These are phyloP conservation scores for Drosophila paulistorum DNA, from an alignment of 1,140 invertebrate genomes.

Conservation along the genomic window DNA sequence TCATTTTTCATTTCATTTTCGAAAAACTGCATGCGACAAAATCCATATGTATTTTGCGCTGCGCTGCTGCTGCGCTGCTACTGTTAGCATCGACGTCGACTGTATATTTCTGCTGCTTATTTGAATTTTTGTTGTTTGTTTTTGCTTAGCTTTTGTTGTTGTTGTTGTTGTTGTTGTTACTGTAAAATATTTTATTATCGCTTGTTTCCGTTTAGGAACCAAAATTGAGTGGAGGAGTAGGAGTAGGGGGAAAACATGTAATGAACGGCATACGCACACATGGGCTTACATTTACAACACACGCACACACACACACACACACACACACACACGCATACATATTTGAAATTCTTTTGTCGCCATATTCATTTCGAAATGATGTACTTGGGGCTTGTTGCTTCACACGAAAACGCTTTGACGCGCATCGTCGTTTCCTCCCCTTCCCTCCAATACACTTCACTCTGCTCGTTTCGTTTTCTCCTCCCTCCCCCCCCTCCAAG, in stretches of 20 bases:
- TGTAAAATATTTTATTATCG: conserved; percentile 81
- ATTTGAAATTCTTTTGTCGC: conserved; percentile 78
- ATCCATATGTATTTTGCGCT: conserved; percentile 10
- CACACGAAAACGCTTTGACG: conserved; percentile 60
- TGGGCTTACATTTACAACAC: conserved; percentile 26
- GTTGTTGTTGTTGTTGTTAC: conserved; percentile 33
- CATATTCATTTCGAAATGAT: conserved; percentile 77
- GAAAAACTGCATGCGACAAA: conserved; percentile 35
- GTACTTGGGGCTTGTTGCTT: conserved; percentile 73
- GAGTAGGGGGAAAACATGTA: conserved; percentile 40
- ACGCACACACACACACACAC: not conserved
- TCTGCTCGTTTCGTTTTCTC: not conserved
- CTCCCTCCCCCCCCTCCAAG: not conserved
- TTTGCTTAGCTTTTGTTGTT: conserved; percentile 14
- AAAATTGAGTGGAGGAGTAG: conserved; percentile 57
- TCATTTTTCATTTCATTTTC: conserved; percentile 27
- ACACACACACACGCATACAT: conserved; percentile 41
- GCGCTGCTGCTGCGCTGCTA: conserved; percentile 1
- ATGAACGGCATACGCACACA: conserved; percentile 38
- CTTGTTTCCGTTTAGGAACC: conserved; percentile 80
- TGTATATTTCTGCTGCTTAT: conserved; percentile 56
- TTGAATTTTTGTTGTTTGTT: conserved; percentile 32
- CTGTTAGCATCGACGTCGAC: conserved; percentile 43
- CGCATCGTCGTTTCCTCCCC: conserved; percentile 28
- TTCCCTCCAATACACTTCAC: not conserved